A percentile compares a stretch with the other conserved stretches of the same genome.
These are phyloP conservation scores for Drosophila grimshawi DNA, from an alignment of 1,140 invertebrate genomes.

Conservation along the genomic window DNA sequence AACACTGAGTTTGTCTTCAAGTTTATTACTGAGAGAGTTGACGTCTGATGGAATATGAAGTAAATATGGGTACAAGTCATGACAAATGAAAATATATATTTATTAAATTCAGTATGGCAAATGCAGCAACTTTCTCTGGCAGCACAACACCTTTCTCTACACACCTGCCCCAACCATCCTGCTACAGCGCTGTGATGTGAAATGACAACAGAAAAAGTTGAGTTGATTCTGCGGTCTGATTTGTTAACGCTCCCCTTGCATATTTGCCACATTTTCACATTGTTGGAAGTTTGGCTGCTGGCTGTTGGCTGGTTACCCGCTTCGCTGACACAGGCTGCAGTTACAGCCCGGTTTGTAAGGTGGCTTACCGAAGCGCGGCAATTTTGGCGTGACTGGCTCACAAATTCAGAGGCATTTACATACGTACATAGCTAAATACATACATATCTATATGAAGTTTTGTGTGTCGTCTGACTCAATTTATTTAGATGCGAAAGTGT, in stretches of 20 bases:
- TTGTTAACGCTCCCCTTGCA: constrained; percentile 52
- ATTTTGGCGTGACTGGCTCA: constrained; percentile 70
- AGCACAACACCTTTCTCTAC: not conserved
- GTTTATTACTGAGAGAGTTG: not conserved
- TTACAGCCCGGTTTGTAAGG: constrained; percentile 62
- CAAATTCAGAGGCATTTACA: not conserved
- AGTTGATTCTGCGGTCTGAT: constrained; percentile 57
- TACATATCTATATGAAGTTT: not conserved
- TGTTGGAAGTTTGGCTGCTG: constrained; percentile 38
- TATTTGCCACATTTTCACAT: constrained; percentile 68
- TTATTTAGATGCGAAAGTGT: constrained; percentile 71
- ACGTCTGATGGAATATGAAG: not conserved
- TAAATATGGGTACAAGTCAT: not conserved
- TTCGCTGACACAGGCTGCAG: constrained; percentile 56
- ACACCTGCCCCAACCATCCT: not conserved
- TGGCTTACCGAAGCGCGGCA: constrained; percentile 64
- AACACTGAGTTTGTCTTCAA: not conserved
- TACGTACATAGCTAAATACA: not conserved
- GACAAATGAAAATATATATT: constrained; percentile 8
- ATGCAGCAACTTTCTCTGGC: not conserved
- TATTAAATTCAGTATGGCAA: not conserved
- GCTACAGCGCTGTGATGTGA: constrained; percentile 26
- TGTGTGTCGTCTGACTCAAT: constrained; percentile 64
- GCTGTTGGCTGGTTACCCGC: constrained; percentile 3
- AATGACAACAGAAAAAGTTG: constrained; percentile 38